Evolutionary conservation across 2,113 vertebrate genomes (phyloP), one percentile per base, ranked within the genome.

Genomic region (Thryonomys swinderianus): DNA sequence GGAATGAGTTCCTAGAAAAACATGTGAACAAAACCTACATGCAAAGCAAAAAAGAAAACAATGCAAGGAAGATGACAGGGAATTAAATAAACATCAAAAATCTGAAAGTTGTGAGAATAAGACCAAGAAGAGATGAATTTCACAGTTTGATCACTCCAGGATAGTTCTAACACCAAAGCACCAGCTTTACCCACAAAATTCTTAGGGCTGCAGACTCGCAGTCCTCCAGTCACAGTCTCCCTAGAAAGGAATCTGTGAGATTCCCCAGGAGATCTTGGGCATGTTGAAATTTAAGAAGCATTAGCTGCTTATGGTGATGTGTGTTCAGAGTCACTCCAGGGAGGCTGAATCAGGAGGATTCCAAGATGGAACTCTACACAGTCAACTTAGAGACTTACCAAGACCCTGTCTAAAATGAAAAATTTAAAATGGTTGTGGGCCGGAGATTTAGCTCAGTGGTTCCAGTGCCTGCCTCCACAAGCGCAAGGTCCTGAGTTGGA

Each of bases 11-110:
- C 34, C 76, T 88, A 91, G 83, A 84, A 88, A 92, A 88, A 51
- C 3, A 61, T 17, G 10, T 62, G 27, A 79, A 73, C 64, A 95
- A 79, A 93, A 61, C 10, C 17, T 18, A 83, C 30, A 90, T 85
- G 66, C 37, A 61, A 95, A 82, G 12, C n/a, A 40, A 45, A 40
- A 69, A 93, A 89, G 48, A 84, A 64, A 87, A 94, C 89, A 17
- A 42, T 37, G 87, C n/a, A 42, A 64, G 37, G 76, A 93, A 73
- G 45, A 25, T 16, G 1, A 4, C 57, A 55, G n/a, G 18, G 23
- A 87, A 79, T 87, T 71, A 71, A 95, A 85, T 2, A 61, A 42
- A 59, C 12, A 57, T n/a, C 48, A 79, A 81, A 85, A 10, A 90
- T 94, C 67, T 74, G 18, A 30, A 61, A 9, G 34, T 14, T 17